These are phyloP conservation scores for Pseudomyrmex sp. DNA, from an alignment of 1,140 invertebrate species.

Conservation along the genomic window DNA sequence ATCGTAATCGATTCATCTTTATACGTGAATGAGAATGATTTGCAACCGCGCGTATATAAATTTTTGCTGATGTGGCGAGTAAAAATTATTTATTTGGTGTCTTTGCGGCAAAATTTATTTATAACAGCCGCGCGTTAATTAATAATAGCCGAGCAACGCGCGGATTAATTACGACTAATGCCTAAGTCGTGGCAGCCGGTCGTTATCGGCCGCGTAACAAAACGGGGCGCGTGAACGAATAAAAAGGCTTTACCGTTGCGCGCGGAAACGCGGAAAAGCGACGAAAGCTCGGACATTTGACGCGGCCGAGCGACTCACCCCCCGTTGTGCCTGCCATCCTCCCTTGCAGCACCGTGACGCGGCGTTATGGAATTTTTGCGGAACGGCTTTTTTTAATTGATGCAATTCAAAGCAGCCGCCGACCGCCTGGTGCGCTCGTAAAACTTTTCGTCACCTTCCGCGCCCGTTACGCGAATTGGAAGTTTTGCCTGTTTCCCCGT, in stretches of 20 bases:
- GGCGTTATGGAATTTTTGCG: slow-evolving; percentile 76
- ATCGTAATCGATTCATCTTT: slow-evolving; percentile 23
- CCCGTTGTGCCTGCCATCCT: neutral
- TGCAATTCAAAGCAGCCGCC: slow-evolving; percentile 73
- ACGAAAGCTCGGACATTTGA: slow-evolving; percentile 70
- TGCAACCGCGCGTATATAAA: neutral
- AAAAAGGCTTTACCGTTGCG: slow-evolving; percentile 67
- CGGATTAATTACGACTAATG: slow-evolving; percentile 54
- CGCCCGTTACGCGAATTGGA: slow-evolving; percentile 55
- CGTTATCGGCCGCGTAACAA: slow-evolving; percentile 60
- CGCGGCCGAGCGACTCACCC: slow-evolving; percentile 60
- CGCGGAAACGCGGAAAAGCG: slow-evolving; percentile 61
- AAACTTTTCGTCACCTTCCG: slow-evolving; percentile 74
- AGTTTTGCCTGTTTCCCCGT: slow-evolving; percentile 51
- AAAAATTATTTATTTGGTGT: slow-evolving; percentile 51
- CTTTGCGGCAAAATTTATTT: slow-evolving; percentile 51
- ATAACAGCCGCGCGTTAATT: slow-evolving; percentile 23
- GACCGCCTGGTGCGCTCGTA: slow-evolving; percentile 70
- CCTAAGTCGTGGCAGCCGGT: slow-evolving; percentile 55
- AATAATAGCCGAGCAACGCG: slow-evolving; percentile 37
- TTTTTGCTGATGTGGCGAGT: neutral
- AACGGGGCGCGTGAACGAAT: slow-evolving; percentile 64
- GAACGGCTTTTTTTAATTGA: slow-evolving; percentile 78
- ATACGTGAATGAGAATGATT: neutral
- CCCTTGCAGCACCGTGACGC: neutral